Evolutionary conservation across 2,888 invertebrate genomes (phyloP), one percentile per base, ranked within the genome.

Genomic region (Brachyptera putata): DNA sequence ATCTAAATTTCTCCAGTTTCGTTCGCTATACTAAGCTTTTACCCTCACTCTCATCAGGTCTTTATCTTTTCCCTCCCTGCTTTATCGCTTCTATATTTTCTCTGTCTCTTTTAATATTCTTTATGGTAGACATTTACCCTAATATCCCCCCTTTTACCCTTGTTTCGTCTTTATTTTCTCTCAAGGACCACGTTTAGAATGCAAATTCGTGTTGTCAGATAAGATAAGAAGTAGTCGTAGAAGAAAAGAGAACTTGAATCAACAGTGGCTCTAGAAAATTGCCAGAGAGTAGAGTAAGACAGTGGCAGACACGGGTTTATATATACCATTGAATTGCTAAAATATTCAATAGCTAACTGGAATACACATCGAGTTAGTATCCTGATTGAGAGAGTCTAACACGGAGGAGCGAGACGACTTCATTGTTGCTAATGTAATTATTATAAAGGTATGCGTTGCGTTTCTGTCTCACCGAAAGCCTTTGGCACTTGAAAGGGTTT

Each of bases 181-280:
- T 16, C 3, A 22, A 24, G 16, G 21, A 55, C 61, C 36, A 48
- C 56, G 58, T 61, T 61, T 61, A 46, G 58, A 58, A 61, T 61
- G 61, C 61, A 61, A 61, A 61, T 61, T 61, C 61, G 56, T 61
- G 61, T 61, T 61, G 61, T 57, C 61, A 61, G 61, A 61, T 58
- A 48, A 61, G 61, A 58, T 61, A 61, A 61, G 46, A 49, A 56
- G 48, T 14, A 53, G 48, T n/a, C n/a, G n/a, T n/a, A n/a, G n/a
- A n/a, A 26, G 56, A 56, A 50, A 21, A 50, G 11, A 49, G 25
- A 39, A 61, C 57, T 55, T 61, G 58, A 61, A 61, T 61, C 61
- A 61, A 61, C 58, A 58, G 58, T 53, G 56, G 61, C 46, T 58
- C 58, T 56, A 48, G 58, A 36, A 53, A 36, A 53, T 16, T 53